phyloP scores from a whole-genome alignment of 2,888 invertebrate species.

The Notodonta dromedarius region DNA sequence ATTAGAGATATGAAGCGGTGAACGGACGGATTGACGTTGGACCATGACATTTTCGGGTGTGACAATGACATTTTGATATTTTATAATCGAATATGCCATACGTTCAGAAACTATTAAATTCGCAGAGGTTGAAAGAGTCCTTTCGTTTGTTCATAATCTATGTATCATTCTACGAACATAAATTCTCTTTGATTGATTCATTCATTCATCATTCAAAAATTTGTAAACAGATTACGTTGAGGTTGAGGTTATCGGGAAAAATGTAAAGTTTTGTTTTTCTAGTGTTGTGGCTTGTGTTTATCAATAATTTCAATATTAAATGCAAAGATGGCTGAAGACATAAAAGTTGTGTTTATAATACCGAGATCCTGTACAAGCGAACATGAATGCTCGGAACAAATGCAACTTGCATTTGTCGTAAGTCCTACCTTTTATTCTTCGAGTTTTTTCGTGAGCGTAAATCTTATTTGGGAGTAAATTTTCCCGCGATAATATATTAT shows the following conservation, averaged over 20 bases:
- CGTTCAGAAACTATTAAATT: no score
- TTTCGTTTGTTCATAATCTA: no score
- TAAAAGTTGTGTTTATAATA: constrained; percentile 82
- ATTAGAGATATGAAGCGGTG: no score
- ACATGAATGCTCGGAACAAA: constrained; percentile 83
- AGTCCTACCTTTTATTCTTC: constrained; percentile 31
- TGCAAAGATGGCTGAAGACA: constrained; percentile 65
- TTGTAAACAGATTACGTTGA: constrained; percentile 40
- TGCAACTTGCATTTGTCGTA: constrained; percentile 86
- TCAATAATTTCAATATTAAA: neutral
- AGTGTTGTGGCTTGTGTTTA: neutral
- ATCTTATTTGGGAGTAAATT: no score
- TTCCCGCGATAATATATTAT: no score
- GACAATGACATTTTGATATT: no score
- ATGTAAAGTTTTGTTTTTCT: constrained; percentile 10
- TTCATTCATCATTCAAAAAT: constrained; percentile 19
- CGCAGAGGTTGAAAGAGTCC: no score
- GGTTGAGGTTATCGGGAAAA: constrained; percentile 13
- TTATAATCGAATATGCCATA: no score
- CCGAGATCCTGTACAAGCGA: constrained; percentile 73
- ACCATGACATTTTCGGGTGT: no score
- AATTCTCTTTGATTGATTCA: neutral
- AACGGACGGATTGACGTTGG: no score
- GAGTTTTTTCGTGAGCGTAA: no score
- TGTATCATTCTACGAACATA: no score